These are phyloP conservation scores for Andrena dorsata DNA, from an alignment of 2,888 invertebrate genomes.

Conservation along the genomic window DNA sequence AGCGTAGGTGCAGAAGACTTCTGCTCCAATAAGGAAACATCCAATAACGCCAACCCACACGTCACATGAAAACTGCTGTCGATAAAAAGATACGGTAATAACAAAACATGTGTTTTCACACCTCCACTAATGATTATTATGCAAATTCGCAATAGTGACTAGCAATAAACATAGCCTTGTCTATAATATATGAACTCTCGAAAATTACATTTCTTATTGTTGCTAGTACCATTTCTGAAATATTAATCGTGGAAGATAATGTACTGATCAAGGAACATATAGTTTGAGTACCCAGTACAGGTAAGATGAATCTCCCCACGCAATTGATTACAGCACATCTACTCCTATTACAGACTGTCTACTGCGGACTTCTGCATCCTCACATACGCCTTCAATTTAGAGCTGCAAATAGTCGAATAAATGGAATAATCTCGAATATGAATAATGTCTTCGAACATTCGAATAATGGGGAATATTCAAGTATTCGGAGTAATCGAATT, in stretches of 20 bases:
- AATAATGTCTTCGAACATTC: too few relatives aligned
- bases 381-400: constrained; percentile 21
- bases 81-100: constrained; percentile 10
- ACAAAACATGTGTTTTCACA: background rate
- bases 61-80: background rate
- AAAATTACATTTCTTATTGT: background rate
- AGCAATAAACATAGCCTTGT: background rate
- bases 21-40: constrained; percentile 35
- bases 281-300: background rate
- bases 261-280: background rate
- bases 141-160: background rate
- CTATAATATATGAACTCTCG: background rate
- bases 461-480: too few relatives aligned
- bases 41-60: constrained; percentile 22
- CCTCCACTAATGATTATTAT: background rate
- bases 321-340: background rate
- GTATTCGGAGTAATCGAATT: too few relatives aligned
- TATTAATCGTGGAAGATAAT: background rate
- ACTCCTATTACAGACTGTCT: constrained; percentile 9
- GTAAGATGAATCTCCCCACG: constrained; percentile 2
- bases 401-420: background rate
- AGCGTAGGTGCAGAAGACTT: constrained; percentile 19
- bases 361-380: background rate
- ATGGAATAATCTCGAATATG: too few relatives aligned
- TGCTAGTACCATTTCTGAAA: background rate